Conservation (phyloP, 2,113 vertebrate species). For the Eolophus roseicapilla region DNA sequence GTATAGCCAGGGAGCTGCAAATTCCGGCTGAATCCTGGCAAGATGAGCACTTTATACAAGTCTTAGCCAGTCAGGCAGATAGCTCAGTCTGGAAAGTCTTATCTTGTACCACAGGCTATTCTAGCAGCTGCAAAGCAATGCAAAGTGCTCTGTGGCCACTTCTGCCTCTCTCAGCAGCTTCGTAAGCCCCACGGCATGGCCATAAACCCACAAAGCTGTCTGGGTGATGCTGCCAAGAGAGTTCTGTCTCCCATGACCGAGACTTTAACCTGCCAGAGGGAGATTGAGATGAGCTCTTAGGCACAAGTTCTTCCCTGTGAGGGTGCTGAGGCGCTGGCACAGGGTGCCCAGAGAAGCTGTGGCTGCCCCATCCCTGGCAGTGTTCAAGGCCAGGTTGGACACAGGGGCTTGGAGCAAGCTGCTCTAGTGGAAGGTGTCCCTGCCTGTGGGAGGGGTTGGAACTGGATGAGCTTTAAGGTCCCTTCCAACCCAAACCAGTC, state of each 20-base stretch:
- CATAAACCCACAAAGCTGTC: background rate
- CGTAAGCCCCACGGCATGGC: rapidly evolving
- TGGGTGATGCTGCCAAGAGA: background rate
- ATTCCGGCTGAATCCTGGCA: background rate
- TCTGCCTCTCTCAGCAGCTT: background rate
- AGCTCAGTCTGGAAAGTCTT: background rate
- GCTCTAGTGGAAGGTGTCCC: background rate
- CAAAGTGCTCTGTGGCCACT: background rate
- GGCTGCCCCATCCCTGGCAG: too few relatives aligned
- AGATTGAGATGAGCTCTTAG: background rate
- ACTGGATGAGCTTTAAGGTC: rapidly evolving
- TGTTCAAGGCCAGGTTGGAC: too few relatives aligned
- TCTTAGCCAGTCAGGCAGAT: background rate
- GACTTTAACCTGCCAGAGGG: background rate
- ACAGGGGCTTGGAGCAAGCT: too few relatives aligned
- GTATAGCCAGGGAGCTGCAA: slow-evolving; percentile 15
- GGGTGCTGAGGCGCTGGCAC: background rate
- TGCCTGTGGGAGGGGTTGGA: background rate
- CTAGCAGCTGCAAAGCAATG: background rate
- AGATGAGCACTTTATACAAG: background rate
- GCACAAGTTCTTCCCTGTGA: background rate
- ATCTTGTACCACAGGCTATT: background rate
- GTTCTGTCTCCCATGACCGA: background rate
- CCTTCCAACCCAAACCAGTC: background rate
- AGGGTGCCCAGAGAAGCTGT: too few relatives aligned